Evolutionary conservation across 2,888 invertebrate species (phyloP), one percentile per base, ranked within the genome.

Genomic region (Drosophila infuscata): DNA sequence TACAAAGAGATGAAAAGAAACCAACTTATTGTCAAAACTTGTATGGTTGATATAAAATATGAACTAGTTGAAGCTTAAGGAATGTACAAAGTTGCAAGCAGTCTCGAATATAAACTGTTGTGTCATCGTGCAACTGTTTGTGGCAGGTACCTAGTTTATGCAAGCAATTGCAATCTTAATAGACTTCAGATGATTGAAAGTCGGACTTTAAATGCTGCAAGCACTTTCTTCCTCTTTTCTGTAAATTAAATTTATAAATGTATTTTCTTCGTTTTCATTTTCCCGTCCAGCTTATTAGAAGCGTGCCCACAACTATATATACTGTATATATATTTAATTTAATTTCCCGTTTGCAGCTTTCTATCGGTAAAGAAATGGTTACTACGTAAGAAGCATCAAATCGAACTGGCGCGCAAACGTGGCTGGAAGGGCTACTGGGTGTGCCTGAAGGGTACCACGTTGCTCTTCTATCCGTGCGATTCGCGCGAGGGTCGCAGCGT

Each of bases 341-440:
- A 15, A 56, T 33, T 59, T 53, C 49, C 29, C 20, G 9, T 51
- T 43, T 70, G 20, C 95, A 99, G 99, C 93, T 99, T 98, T 94
- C 94, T 99, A 91, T 98, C 98, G 93, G 99, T 99, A 89, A 99
- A 99, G 94, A 99, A 99, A 94, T 99, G 99, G 99, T 94, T 99
- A 88, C 94, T 99, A 82, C 96, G 99, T 89, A 98, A 98, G 94
- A 98, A 98, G 93, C 98, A 98, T 94, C 98, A 98, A 94, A 97
- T 99, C 92, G 99, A 99, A 94, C 94, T 99, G 93, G 99, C 99
- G 53, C 95, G 98, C 69, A 98, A 98, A 93, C 95, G 99, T 52
- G 98, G 98, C 81, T 99, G 99, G 99, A 99, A 99, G 94, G 98
- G 98, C 79, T 99, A 99, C 94, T 99, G 99, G 99, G 99, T 99